Evolutionary conservation across 53 echinoderm and acorn worm genomes (phyloP).

Genomic region (Crossaster papposus): DNA sequence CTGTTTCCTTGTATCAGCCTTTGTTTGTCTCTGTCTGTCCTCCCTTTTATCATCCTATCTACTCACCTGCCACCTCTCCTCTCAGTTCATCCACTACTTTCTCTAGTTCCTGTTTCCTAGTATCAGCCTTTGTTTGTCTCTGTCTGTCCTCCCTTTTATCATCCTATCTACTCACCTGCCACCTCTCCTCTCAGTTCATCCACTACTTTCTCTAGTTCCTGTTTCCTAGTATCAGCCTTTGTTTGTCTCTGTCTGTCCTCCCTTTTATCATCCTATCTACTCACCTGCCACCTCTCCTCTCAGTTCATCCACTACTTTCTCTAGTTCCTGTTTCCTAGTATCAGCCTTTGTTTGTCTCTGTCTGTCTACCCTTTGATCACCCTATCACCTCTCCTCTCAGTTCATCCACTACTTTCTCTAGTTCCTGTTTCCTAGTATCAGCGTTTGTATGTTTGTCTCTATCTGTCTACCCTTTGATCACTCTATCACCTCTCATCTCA

Average conservation of each 20-base stretch:
- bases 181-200: neutral
- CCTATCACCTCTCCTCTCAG: slow-evolving; percentile 74
- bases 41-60: neutral
- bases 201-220: neutral
- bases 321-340: slow-evolving; percentile 63
- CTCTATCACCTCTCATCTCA: neutral
- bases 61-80: neutral
- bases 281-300: slow-evolving; percentile 68
- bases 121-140: no score
- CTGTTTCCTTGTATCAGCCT: neutral
- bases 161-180: no score
- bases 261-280: neutral
- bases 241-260: neutral
- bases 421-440: slow-evolving; percentile 50
- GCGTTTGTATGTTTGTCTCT: neutral
- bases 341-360: neutral
- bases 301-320: slow-evolving; percentile 77
- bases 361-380: neutral
- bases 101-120: neutral
- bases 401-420: slow-evolving; percentile 80
- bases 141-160: no score
- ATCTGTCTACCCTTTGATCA: neutral
- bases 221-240: neutral
- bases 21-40: neutral
- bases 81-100: neutral